Conservation (phyloP, 2,113 vertebrate species). For the Etheostoma spectabile region DNA sequence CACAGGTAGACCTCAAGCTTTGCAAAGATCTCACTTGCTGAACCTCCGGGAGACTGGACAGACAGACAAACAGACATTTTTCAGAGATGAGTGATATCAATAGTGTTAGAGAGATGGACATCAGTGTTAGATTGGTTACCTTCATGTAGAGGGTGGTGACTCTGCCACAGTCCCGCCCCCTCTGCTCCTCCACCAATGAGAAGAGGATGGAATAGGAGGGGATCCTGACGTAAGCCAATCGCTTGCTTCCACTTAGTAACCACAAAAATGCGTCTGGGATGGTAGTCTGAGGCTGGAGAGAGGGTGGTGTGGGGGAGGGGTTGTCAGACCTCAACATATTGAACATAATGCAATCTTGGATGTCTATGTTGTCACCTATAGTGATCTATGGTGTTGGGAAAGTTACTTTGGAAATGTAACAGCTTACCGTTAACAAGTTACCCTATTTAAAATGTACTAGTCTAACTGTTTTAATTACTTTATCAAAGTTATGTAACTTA, state of each 20-base stretch:
- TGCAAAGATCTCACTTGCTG: slow-evolving; percentile 88
- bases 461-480: no score
- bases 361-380: neutral
- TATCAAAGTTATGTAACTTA: no score
- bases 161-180: slow-evolving; percentile 90
- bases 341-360: neutral
- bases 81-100: neutral
- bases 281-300: slow-evolving; percentile 90
- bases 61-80: neutral
- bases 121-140: slow-evolving; percentile 69
- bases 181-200: slow-evolving; percentile 93
- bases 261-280: slow-evolving; percentile 93
- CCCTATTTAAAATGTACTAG: no score
- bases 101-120: neutral
- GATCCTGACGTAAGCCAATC: slow-evolving; percentile 89
- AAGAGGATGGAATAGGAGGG: slow-evolving; percentile 90
- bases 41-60: slow-evolving; percentile 84
- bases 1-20: slow-evolving; percentile 95
- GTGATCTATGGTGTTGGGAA: neutral
- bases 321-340: slow-evolving; percentile 11
- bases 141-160: slow-evolving; percentile 92
- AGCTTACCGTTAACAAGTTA: no score
- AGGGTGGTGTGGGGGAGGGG: neutral
- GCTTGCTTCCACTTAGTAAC: slow-evolving; percentile 88
- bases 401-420: no score